Evolutionary conservation across 30 jellyfish, hydroid and myxozoan genomes (phyloP), one percentile per base, ranked within the genome.

Genomic region (Pseudorhiza aurosa): DNA sequence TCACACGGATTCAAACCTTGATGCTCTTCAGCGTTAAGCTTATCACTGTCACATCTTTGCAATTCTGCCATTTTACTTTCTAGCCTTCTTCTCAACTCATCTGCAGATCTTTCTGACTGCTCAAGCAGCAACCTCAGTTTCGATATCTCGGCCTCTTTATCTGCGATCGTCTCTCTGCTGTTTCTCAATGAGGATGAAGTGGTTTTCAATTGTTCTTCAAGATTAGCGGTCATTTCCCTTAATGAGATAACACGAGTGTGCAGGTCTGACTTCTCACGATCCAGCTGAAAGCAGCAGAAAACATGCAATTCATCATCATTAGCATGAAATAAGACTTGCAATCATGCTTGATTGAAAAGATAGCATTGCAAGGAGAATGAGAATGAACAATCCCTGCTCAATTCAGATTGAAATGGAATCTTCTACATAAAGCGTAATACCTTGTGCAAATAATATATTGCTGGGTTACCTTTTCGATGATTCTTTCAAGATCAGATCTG

Each of bases 131-230:
- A 83, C 37, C 92, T 68, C 60, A 81, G 60, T 81, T 85, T 92
- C 0, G 96, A 79, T 4, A 85, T 46, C 55, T 84, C 98, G 36
- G 96, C 96, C 82, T 92, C 98, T 73, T 85, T 92, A 56, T 85
- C 95, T 8, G 87, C 90, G 1, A 86, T 74, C 12, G 90, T 64
- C 70, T 85, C 98, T 71, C 90, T 69, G 65, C 87, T 63, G 58
- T 50, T 85, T 27, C 92, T 35, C 35, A 85, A 40, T 28, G 96
- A 77, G 19, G 87, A 45, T 1, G 78, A 77, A 10, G 96, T 83
- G 8, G 91, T 46, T 36, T 74, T 75, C 50, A 92, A 83, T 44
- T 92, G 95, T 28, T 68, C 96, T 53, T 92, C 98, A 15, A 92
- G 82, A 33, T 36, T 85, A 47, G 81, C 72, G 19, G 75, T 49